Percentiles rank a stretch among this genome's conserved stretches.
Conservation (phyloP, 64 coral and sea anemone species). For the Cladopsammia gracilis region DNA sequence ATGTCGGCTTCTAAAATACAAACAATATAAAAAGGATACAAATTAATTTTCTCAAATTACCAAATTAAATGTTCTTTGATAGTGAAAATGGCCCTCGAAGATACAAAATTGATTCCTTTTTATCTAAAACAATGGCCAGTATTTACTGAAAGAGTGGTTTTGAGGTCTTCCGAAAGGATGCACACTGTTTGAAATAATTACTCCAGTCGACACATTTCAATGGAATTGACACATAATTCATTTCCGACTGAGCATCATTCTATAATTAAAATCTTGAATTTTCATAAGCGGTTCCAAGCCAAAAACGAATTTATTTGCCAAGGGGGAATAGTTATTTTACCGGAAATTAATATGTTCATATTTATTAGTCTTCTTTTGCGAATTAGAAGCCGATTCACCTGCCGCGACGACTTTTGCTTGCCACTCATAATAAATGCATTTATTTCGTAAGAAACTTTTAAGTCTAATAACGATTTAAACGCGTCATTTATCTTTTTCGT, state of each 20-base stretch:
- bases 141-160: slow-evolving; percentile 16
- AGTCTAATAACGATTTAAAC: background rate
- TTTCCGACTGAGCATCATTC: slow-evolving; percentile 46
- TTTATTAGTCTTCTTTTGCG: slow-evolving; percentile 73
- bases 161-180: slow-evolving; percentile 25
- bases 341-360: slow-evolving; percentile 67
- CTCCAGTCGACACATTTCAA: slow-evolving; percentile 5
- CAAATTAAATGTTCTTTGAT: slow-evolving; percentile 62
- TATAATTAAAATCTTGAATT: slow-evolving; percentile 54
- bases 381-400: slow-evolving; percentile 69
- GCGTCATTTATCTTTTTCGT: no score
- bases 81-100: slow-evolving; percentile 52
- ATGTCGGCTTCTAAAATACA: slow-evolving; percentile 38
- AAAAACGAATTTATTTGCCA: slow-evolving; percentile 50
- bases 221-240: slow-evolving; percentile 36
- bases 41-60: slow-evolving; percentile 66
- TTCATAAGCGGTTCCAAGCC: slow-evolving; percentile 27
- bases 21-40: slow-evolving; percentile 44
- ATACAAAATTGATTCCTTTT: slow-evolving; percentile 49
- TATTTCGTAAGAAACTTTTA: slow-evolving; percentile 48
- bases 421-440: slow-evolving; percentile 14
- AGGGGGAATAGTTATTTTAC: slow-evolving; percentile 49
- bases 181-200: slow-evolving; percentile 35
- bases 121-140: slow-evolving; percentile 12
- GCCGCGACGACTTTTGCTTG: background rate